phyloP scores from a whole-genome alignment of 2,888 invertebrate species.

The Trachelus iudaicus region DNA sequence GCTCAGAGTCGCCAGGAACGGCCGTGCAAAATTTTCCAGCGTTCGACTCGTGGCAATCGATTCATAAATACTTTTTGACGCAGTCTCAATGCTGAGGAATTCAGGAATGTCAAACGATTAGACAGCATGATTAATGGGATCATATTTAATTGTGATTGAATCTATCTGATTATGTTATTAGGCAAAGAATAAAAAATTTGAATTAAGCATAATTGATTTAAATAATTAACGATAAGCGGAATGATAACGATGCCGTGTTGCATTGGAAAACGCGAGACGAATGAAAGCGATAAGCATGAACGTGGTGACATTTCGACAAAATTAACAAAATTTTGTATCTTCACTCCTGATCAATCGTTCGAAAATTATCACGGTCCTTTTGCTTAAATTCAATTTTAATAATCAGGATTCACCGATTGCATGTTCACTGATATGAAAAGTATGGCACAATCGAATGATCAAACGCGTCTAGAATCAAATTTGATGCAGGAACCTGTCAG shows the following conservation, averaged over 20 bases:
- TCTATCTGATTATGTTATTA: background rate
- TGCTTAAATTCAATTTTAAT: background rate
- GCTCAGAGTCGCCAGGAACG: background rate
- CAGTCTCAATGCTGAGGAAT: constrained; percentile 2
- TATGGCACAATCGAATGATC: constrained; percentile 10
- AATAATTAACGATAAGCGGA: background rate
- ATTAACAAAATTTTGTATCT: background rate
- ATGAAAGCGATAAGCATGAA: background rate
- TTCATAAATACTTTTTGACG: constrained; percentile 18
- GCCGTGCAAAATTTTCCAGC: constrained; percentile 7
- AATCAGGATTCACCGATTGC: constrained; percentile 1
- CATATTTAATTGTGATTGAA: no score
- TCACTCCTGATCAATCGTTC: background rate
- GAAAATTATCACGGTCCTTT: background rate
- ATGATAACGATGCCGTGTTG: background rate
- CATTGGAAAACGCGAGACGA: background rate
- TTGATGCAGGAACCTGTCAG: background rate
- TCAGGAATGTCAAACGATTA: background rate
- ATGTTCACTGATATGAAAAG: constrained; percentile 24
- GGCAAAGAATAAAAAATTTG: background rate
- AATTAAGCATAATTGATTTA: background rate
- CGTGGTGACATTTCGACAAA: background rate
- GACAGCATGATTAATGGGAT: no score
- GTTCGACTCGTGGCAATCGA: constrained; percentile 15
- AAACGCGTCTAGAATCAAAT: constrained; percentile 2